Base-by-base conservation (phyloP, 2,888 invertebrate species). In the Automeris io region DNA sequence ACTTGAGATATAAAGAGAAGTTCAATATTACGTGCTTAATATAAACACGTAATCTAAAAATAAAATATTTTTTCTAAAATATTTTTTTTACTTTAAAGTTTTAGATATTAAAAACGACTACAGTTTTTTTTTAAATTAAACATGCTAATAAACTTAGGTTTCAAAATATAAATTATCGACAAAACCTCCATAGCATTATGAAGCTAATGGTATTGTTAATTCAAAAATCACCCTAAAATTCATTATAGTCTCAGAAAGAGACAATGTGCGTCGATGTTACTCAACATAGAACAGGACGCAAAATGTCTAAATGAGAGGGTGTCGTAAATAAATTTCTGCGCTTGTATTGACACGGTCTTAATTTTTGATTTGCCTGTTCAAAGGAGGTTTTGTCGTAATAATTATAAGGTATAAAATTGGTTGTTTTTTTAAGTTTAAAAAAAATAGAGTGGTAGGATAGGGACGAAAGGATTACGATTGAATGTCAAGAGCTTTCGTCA, bases 121-220 rank as follows among this genome's bases (percentile, higher is more conserved):
- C n/a, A n/a, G n/a, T n/a, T n/a, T n/a, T n/a, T n/a, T n/a, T n/a
- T n/a, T n/a, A n/a, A n/a, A n/a, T n/a, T n/a, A n/a, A n/a, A n/a
- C n/a, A n/a, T n/a, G n/a, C n/a, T n/a, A n/a, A n/a, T n/a, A n/a
- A n/a, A n/a, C n/a, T n/a, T n/a, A n/a, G n/a, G n/a, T n/a, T n/a
- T n/a, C n/a, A 13, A 7, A 12, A 2, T 26, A 13, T 12, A 12
- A 7, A 7, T 26, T 7, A 12, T 7, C 24, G n/a, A 29, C n/a
- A 29, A 29, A 29, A 16, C 2, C 16, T 16, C 5, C 1, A n/a
- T 5, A 16, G 4, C 16, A 4, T 16, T 16, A 4, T 29, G 16
- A 76, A 71, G 67, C 64, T 69, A 69, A 73, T 66, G 62, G 72
- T 68, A 72, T 72, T 74, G 72, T 77, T 77, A 76, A 77, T 77